A percentile compares a stretch with the other conserved stretches of the same genome.
These are phyloP conservation scores for Harmothoe impar DNA, from an alignment of 2,888 invertebrate species.

Conservation along the genomic window DNA sequence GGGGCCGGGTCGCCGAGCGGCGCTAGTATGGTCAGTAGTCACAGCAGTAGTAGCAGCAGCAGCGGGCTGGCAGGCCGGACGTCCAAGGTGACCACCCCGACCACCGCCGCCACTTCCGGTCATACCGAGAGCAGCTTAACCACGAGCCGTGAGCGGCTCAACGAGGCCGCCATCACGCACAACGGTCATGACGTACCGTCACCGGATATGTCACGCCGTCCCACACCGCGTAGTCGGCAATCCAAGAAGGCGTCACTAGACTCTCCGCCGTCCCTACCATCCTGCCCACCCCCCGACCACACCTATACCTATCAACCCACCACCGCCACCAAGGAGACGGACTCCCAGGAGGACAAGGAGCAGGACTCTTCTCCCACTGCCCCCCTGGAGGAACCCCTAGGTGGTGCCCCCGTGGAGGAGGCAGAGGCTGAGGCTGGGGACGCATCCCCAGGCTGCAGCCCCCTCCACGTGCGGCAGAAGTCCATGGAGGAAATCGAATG, in stretches of 20 bases:
- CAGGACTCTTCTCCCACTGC: not conserved
- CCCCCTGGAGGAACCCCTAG: not conserved
- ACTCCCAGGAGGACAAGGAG: not conserved
- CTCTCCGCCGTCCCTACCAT: not conserved
- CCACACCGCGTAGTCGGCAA: too few species aligned
- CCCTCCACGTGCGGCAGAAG: constrained; percentile 77
- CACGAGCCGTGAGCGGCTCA: constrained; percentile 12
- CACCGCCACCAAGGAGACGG: not conserved
- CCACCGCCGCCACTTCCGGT: not conserved
- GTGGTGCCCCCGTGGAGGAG: not conserved
- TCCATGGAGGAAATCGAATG: constrained; percentile 90
- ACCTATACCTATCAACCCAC: not conserved
- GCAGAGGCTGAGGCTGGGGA: not conserved
- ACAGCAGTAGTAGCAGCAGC: constrained; percentile 8
- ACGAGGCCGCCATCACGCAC: not conserved
- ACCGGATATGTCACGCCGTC: not conserved
- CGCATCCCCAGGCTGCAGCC: not conserved
- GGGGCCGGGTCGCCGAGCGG: constrained; percentile 33
- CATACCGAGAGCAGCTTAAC: not conserved
- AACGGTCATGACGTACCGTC: constrained; percentile 1
- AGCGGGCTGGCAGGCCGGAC: constrained; percentile 10
- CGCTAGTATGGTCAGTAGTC: not conserved
- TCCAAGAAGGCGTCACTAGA: not conserved
- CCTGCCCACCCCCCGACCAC: not conserved
- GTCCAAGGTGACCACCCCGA: constrained; percentile 45